Percentiles rank a stretch among this genome's conserved stretches.
These are phyloP conservation scores for Siderastrea radians DNA, from an alignment of 92 coral and sea anemone genomes.

Conservation along the genomic window DNA sequence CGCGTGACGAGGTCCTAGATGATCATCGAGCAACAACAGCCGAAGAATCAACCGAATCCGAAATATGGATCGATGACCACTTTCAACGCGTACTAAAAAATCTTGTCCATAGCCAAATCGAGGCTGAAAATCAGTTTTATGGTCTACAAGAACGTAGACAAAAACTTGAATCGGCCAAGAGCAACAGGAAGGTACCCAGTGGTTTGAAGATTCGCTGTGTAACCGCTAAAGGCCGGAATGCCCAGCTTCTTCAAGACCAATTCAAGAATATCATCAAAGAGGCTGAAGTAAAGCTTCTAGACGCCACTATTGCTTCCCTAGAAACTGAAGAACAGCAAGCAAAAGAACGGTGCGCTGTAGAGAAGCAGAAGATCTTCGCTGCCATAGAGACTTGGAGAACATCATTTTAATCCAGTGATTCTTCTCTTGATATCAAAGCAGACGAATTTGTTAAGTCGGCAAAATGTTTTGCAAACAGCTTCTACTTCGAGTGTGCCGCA, in stretches of 20 bases:
- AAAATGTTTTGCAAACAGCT: too few relatives aligned
- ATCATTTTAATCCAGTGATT: not conserved
- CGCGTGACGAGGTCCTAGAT: not conserved
- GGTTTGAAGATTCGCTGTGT: not conserved
- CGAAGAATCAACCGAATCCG: conserved; percentile 7
- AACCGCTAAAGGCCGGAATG: not conserved
- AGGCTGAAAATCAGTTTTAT: not conserved
- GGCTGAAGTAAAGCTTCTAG: too few relatives aligned
- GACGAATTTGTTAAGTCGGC: not conserved
- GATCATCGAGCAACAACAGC: not conserved
- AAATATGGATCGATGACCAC: conserved; percentile 27
- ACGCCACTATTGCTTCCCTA: too few relatives aligned
- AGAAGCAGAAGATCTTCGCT: not conserved
- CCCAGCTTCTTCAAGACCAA: not conserved
- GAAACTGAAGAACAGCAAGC: too few relatives aligned
- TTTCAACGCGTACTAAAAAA: not conserved
- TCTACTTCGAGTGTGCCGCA: too few relatives aligned
- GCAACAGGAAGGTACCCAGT: not conserved
- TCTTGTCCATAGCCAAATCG: not conserved
- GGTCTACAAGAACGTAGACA: not conserved
- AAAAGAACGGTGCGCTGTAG: too few relatives aligned
- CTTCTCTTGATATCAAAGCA: not conserved
- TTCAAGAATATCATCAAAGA: too few relatives aligned
- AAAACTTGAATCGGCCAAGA: not conserved
- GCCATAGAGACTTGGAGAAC: not conserved